Percentiles rank a stretch among this genome's conserved stretches.
phyloP scores from a whole-genome alignment of 2,888 invertebrate genomes.

The Chrysopilus asiliformis region DNA sequence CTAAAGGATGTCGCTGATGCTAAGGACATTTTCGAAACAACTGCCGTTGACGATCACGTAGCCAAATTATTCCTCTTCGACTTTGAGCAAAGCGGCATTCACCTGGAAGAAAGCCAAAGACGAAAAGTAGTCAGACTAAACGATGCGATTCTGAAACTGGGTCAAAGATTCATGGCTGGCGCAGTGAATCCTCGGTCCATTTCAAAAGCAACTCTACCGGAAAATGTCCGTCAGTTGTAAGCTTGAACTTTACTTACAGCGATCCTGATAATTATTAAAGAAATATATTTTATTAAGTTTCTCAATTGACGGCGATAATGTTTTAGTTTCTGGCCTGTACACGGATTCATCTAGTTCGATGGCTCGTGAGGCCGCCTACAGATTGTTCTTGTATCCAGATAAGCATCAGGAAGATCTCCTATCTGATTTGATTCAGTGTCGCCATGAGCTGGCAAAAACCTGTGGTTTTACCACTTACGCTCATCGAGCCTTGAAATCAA shows the following conservation, averaged over 20 bases:
- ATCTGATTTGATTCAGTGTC: conserved; percentile 52
- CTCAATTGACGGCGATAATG: conserved; percentile 52
- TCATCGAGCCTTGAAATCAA: conserved; percentile 77
- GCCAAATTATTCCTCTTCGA: conserved; percentile 85
- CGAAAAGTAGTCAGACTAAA: conserved; percentile 71
- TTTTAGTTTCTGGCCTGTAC: conserved; percentile 67
- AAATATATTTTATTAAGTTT: conserved; percentile 32
- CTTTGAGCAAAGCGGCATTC: conserved; percentile 96
- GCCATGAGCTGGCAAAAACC: conserved; percentile 67
- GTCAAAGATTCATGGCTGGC: conserved; percentile 71
- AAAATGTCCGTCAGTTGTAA: conserved; percentile 56
- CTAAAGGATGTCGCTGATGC: conserved; percentile 54
- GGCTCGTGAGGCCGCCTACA: conserved; percentile 79
- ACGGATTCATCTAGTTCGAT: conserved; percentile 67
- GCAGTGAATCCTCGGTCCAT: conserved; percentile 56
- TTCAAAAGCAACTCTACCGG: conserved; percentile 51
- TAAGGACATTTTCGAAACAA: conserved; percentile 53
- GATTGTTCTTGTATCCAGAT: conserved; percentile 70
- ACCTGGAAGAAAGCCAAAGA: conserved; percentile 62
- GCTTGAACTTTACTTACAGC: neutral
- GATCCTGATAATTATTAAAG: neutral
- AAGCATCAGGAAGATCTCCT: conserved; percentile 61
- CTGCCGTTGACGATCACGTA: conserved; percentile 71
- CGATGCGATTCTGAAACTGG: conserved; percentile 68
- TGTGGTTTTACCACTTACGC: conserved; percentile 87